Conservation (phyloP, 1,140 invertebrate species). For the Portunus trituberculatus region DNA sequence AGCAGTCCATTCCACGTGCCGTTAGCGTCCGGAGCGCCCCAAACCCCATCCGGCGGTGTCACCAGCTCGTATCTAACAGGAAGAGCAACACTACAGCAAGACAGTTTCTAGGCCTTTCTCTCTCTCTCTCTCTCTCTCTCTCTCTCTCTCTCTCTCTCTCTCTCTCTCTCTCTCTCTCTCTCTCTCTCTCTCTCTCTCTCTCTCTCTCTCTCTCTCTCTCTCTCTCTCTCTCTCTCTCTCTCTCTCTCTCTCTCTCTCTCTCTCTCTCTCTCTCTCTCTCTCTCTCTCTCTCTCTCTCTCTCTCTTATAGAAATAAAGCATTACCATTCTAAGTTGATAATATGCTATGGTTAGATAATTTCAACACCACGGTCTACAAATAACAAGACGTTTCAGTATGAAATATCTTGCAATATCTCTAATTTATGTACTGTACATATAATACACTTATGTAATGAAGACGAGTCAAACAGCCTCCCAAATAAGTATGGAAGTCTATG, state of each 20-base stretch:
- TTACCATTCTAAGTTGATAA: too few relatives aligned
- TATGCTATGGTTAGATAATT: not conserved
- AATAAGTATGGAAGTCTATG: too few relatives aligned
- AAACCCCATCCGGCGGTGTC: conserved; percentile 32
- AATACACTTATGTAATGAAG: too few relatives aligned
- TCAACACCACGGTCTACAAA: too few relatives aligned
- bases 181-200: conserved; percentile 45
- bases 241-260: conserved; percentile 45
- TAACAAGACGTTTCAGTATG: too few relatives aligned
- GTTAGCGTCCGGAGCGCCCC: conserved; percentile 54
- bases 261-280: conserved; percentile 45
- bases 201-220: conserved; percentile 41
- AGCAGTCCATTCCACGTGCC: conserved; percentile 61
- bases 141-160: conserved; percentile 45
- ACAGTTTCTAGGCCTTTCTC: not conserved
- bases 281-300: conserved; percentile 45
- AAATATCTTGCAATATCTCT: not conserved
- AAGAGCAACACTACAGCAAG: not conserved
- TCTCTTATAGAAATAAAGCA: not conserved
- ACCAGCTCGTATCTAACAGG: conserved; percentile 55
- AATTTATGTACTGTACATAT: too few relatives aligned
- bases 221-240: conserved; percentile 45
- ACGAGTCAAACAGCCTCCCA: too few relatives aligned
- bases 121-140: conserved; percentile 45
- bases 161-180: conserved; percentile 45